Percentiles rank a stretch among this genome's conserved stretches.
phyloP scores from a whole-genome alignment of 2,888 invertebrate species.

The Formica aserva region DNA sequence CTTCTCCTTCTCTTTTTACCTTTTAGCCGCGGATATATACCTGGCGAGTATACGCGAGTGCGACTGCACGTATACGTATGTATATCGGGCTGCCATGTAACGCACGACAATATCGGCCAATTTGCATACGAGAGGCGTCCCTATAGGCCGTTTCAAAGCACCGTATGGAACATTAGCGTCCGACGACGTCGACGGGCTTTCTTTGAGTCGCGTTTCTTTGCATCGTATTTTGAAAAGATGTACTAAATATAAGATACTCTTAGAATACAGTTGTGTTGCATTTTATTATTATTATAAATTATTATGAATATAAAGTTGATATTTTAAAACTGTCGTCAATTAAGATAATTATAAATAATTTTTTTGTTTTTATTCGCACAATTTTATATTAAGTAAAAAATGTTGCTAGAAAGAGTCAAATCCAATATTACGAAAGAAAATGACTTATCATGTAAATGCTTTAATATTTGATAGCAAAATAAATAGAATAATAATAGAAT shows the following conservation, averaged over 20 bases:
- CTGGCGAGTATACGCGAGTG: conserved; percentile 64
- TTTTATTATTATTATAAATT: neutral
- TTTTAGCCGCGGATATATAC: conserved; percentile 74
- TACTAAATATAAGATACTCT: neutral
- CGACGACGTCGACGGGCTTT: conserved; percentile 27
- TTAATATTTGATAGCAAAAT: neutral
- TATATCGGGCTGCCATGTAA: conserved; percentile 74
- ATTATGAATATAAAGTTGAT: neutral
- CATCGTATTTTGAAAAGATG: neutral
- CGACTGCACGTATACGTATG: conserved; percentile 57
- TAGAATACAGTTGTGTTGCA: neutral
- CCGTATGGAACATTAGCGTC: conserved; percentile 32
- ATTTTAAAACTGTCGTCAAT: neutral
- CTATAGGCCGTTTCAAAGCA: conserved; percentile 72
- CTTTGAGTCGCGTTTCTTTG: conserved; percentile 33
- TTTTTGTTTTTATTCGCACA: neutral
- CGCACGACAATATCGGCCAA: conserved; percentile 81
- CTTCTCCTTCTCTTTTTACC: conserved; percentile 71
- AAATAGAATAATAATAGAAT: neutral
- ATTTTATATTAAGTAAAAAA: neutral
- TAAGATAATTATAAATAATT: neutral
- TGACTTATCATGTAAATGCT: neutral
- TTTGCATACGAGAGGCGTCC: conserved; percentile 80
- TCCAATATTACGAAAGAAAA: neutral
- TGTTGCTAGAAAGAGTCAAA: conserved; percentile 11